Evolutionary conservation across 2,797 vertebrate genomes (phyloP).

Genomic region (Agapornis canus): DNA sequence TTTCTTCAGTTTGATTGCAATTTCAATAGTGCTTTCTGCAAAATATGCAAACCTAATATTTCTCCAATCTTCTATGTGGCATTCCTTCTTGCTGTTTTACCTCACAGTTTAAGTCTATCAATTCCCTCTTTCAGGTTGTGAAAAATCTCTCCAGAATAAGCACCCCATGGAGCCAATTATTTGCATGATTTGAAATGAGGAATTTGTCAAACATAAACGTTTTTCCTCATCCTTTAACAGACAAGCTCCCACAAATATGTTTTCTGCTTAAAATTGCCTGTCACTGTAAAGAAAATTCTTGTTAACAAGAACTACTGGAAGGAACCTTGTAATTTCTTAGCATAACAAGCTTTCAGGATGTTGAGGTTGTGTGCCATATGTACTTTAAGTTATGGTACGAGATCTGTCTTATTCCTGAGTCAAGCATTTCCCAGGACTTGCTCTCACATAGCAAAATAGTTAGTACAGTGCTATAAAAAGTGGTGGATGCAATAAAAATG

Average conservation of each 20-base stretch:
- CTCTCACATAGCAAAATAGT: background rate
- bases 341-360: background rate
- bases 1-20: background rate
- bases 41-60: background rate
- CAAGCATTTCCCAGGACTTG: background rate
- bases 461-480: background rate
- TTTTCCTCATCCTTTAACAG: conserved; percentile 13
- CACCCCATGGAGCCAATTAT: conserved; percentile 49
- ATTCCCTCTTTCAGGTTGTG: background rate
- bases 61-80: background rate
- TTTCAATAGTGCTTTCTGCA: background rate
- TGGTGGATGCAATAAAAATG: background rate
- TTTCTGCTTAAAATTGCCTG: conserved; percentile 1
- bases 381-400: background rate
- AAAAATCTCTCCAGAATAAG: conserved; percentile 40
- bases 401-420: background rate
- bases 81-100: background rate
- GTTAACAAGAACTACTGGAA: conserved; percentile 5
- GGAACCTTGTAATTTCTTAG: background rate
- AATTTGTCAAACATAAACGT: conserved; percentile 37
- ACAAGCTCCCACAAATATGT: conserved; percentile 7
- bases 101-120: conserved; percentile 3
- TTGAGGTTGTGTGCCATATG: background rate
- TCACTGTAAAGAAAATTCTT: background rate
- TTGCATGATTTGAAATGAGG: conserved; percentile 57